These are phyloP conservation scores for Morus bassanus DNA, from an alignment of 2,797 vertebrate species.

Conservation along the genomic window DNA sequence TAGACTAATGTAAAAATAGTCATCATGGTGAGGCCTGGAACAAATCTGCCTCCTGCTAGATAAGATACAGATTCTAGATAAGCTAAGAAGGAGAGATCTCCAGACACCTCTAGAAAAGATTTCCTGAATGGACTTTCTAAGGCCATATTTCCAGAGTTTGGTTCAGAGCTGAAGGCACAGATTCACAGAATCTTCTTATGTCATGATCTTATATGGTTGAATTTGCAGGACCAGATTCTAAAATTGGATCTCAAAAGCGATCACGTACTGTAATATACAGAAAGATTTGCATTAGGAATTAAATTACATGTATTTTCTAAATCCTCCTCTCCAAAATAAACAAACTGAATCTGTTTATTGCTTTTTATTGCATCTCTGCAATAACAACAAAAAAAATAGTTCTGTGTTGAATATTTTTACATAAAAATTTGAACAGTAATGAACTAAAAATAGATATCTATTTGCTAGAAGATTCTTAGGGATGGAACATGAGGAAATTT, in stretches of 20 bases:
- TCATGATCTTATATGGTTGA: neutral
- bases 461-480: slow-evolving; percentile 51
- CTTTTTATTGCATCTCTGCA: neutral
- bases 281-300: neutral
- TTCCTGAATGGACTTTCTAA: neutral
- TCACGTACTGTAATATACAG: neutral
- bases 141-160: neutral
- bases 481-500: slow-evolving; percentile 41
- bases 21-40: neutral
- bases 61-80: neutral
- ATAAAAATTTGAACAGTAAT: neutral
- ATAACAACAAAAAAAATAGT: neutral
- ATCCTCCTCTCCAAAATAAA: neutral
- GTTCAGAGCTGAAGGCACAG: neutral
- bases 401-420: neutral
- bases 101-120: neutral
- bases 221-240: neutral
- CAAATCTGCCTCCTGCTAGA: neutral
- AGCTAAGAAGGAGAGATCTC: neutral
- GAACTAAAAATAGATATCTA: slow-evolving; percentile 48
- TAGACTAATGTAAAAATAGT: neutral
- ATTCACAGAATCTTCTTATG: neutral
- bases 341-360: neutral
- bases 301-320: neutral
- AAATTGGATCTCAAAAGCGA: neutral